Base-by-base conservation (phyloP, 2,888 invertebrate species). In the Tipula confusa region DNA sequence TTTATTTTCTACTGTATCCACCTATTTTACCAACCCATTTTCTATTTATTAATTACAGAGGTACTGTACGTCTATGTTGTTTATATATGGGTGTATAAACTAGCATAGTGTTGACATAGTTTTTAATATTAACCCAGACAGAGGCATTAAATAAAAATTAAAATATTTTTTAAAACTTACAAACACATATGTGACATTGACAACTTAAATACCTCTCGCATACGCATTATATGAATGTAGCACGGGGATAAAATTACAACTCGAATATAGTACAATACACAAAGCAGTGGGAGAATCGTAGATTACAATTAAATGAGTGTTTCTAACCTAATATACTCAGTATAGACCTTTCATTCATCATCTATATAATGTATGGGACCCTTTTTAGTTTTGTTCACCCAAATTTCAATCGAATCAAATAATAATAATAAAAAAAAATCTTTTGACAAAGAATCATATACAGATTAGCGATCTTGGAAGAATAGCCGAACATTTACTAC, bases 231-330 rank as follows among this genome's bases (percentile, higher is more conserved):
- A n/a, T 64, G 64, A 64, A 64, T 64, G 64, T 64, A 64, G 64
- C 64, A 64, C 64, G 64, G 64, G 64, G 64, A 64, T 64, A 64
- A 64, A 64, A 64, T 64, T 64, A 64, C 64, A 64, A 64, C 24
- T 64, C 64, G 9, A 18, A 64, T 64, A 6, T 5, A 64, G 64
- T 64, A 64, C 9, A 38, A 64, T 64, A 64, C 64, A 64, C 24
- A 64, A 64, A 64, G 64, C 64, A 64, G 64, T 64, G 64, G 64
- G 64, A 64, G 64, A 64, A 64, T 64, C 24, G 64, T 24, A 64
- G 64, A 64, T 64, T 64, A 64, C 64, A 64, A 24, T 64, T 64
- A 64, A 64, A 64, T 64, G 24, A 64, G 24, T 64, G 64, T 64
- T 64, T 24, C 64, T 64, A 64, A 64, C 64, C 64, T 64, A 64